Base-by-base conservation (phyloP, 2,888 invertebrate genomes). In the Conus canariensis region DNA sequence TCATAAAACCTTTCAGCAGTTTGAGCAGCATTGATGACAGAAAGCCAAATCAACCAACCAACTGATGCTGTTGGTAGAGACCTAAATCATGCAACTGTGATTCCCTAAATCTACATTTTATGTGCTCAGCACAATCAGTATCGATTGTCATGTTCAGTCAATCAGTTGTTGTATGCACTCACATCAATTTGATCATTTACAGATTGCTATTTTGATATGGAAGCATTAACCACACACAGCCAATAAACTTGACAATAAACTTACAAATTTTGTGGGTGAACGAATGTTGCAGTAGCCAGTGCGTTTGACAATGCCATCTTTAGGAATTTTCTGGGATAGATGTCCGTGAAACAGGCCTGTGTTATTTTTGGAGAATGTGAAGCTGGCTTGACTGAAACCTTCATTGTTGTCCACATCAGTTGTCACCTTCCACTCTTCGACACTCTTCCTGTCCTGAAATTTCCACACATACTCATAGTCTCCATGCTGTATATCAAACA, bases 211-310 rank as follows among this genome's bases (percentile, higher is more conserved):
- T 45, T 45, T 45, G 45, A 45, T 45, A 45, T 3, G 45, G 45
- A 45, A 45, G 45, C 45, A 4, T 4, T 45, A 45, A 2, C 45
- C 45, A 45, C 45, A 45, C 45, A 45, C 45, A 45, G 45, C 45
- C 45, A 4, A 45, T 45, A 45, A 45, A 45, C 45, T 16, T 64
- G 64, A 64, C 7, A 64, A 45, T 10, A 58, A 19, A 90, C 87
- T 87, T 93, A 96, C 96, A 92, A 92, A 92, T n/a, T 94, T 95
- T 94, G 97, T 97, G 82, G 97, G 96, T 0, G 98, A 97, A 92
- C 97, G 97, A 88, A 99, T 97, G 94, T 98, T 98, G 93, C 98
- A 98, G 96, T 98, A 99, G 0, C 99, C 99, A 25, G 98, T 97
- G 89, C 97, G 97, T 94, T 98, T 98, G 0, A 98, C 97, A 91